A percentile compares a stretch with the other conserved stretches of the same genome.
Conservation (phyloP, 1,140 invertebrate genomes). For the Cylas formicarius region DNA sequence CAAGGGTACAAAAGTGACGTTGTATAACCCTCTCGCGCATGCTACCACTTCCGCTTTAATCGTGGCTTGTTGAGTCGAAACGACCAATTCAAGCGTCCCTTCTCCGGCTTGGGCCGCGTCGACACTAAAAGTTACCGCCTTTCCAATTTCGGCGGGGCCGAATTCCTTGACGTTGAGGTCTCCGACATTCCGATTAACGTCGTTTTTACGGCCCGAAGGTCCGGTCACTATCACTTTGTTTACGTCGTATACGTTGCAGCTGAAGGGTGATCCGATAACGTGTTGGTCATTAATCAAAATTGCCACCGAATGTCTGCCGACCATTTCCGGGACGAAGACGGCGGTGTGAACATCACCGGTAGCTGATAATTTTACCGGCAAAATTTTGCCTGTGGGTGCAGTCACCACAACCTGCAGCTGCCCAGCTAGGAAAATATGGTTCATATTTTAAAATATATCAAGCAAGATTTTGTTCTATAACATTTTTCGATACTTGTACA, state of each 20-base stretch:
- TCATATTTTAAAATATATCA: constrained; percentile 1
- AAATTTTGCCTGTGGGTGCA: constrained; percentile 68
- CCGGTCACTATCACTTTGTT: constrained; percentile 76
- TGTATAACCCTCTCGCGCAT: constrained; percentile 84
- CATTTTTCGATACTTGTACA: not conserved
- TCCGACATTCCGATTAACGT: constrained; percentile 42
- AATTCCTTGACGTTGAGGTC: constrained; percentile 49
- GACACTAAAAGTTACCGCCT: constrained; percentile 84
- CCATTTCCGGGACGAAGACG: constrained; percentile 73
- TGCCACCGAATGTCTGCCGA: constrained; percentile 77
- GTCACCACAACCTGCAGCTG: constrained; percentile 65
- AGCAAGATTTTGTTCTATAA: not conserved
- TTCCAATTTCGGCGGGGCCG: constrained; percentile 61
- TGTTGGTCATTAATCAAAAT: constrained; percentile 74
- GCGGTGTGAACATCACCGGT: constrained; percentile 63
- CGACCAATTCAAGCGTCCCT: constrained; percentile 89
- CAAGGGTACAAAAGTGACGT: constrained; percentile 93
- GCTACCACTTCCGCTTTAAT: constrained; percentile 79
- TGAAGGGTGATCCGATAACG: constrained; percentile 84
- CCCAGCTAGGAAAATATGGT: constrained; percentile 41
- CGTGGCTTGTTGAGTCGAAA: constrained; percentile 82
- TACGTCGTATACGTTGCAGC: constrained; percentile 89
- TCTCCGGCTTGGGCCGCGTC: constrained; percentile 94
- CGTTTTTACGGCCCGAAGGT: constrained; percentile 45
- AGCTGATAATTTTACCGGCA: constrained; percentile 57